Evolutionary conservation across 1,140 invertebrate genomes (phyloP).

Genomic region (Littorina saxatilis): DNA sequence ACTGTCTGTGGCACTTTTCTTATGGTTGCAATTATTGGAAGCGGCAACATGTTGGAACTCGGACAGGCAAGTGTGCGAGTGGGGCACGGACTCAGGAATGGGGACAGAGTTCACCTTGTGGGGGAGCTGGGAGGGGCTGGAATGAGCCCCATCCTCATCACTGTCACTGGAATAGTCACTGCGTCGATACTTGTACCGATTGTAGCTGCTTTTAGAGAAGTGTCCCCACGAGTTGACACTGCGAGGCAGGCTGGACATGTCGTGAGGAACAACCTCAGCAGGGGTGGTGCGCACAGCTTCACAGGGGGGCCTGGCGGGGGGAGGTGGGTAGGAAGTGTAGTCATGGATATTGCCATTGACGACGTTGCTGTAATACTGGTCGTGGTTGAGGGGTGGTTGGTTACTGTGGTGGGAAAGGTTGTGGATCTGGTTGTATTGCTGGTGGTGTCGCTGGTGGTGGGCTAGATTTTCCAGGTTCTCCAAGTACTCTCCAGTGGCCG

Average conservation of each 20-base stretch:
- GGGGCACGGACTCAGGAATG: background rate
- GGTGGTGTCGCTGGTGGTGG: slow-evolving; percentile 5
- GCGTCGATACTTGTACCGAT: slow-evolving; percentile 66
- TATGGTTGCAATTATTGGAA: slow-evolving; percentile 8
- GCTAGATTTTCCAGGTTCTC: slow-evolving; percentile 5
- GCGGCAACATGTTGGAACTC: slow-evolving; percentile 1
- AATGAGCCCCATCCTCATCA: slow-evolving; percentile 55
- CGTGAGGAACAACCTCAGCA: slow-evolving; percentile 3
- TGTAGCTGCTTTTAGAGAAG: slow-evolving; percentile 60
- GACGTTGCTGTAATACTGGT: slow-evolving; percentile 33
- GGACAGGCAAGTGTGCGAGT: slow-evolving; percentile 20
- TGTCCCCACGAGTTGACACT: slow-evolving; percentile 66
- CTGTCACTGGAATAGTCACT: slow-evolving; percentile 72
- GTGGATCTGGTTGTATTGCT: slow-evolving; percentile 37
- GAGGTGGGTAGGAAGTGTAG: slow-evolving; percentile 29
- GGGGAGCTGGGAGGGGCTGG: slow-evolving; percentile 23
- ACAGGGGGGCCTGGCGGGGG: background rate
- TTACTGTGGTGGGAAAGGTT: background rate
- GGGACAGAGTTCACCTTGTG: background rate
- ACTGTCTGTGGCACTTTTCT: slow-evolving; percentile 23
- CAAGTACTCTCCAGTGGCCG: background rate
- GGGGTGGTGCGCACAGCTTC: slow-evolving; percentile 1
- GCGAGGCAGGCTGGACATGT: slow-evolving; percentile 42
- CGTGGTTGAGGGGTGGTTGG: slow-evolving; percentile 19
- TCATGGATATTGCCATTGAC: slow-evolving; percentile 38